Percentiles rank a stretch among this genome's conserved stretches.
phyloP scores from a whole-genome alignment of 2,888 invertebrate genomes.

The Petrolisthes manimaculis region DNA sequence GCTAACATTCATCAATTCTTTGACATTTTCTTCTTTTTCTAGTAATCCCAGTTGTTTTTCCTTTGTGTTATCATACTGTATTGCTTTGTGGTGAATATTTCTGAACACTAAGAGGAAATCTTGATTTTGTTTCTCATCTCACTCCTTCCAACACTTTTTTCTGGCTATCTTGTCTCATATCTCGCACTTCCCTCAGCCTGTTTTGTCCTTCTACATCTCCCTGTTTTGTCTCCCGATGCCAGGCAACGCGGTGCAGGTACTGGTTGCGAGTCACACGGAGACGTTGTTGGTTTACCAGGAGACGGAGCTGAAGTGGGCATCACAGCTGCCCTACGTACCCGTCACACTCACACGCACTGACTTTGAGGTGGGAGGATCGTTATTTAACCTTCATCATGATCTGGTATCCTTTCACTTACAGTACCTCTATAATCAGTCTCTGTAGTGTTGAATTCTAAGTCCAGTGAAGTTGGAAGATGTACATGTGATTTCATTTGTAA shows the following conservation, averaged over 20 bases:
- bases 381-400: too few species aligned
- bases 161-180: neutral
- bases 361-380: constrained; percentile 73
- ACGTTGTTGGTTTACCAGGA: constrained; percentile 88
- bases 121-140: neutral
- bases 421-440: too few species aligned
- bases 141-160: neutral
- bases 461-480: too few species aligned
- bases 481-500: too few species aligned
- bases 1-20: too few species aligned
- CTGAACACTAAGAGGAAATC: too few species aligned
- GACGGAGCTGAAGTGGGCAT: constrained; percentile 88
- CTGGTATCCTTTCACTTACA: too few species aligned
- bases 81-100: too few species aligned
- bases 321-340: constrained; percentile 82
- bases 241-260: constrained; percentile 53
- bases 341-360: constrained; percentile 81
- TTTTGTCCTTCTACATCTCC: neutral
- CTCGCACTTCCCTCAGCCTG: neutral
- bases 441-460: too few species aligned
- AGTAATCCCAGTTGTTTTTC: neutral
- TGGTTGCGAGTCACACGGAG: constrained; percentile 74
- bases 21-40: neutral
- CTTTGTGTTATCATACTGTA: neutral
- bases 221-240: neutral